Percentiles rank a stretch among this genome's conserved stretches.
phyloP scores from a whole-genome alignment of 2,888 invertebrate species.

The Nasonovia ribisnigri region DNA sequence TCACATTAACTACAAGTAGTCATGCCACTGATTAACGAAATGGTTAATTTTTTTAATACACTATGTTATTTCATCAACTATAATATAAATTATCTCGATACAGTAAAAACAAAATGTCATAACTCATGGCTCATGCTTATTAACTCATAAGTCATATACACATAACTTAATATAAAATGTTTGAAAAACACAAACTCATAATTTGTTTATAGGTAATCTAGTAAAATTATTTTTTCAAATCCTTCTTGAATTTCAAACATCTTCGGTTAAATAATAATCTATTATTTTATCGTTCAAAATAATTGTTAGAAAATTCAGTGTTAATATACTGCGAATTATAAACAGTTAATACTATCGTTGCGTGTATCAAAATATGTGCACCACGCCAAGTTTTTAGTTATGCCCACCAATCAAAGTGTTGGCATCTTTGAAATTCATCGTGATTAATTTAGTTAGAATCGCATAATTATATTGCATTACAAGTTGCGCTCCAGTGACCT shows the following conservation, averaged over 20 bases:
- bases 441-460: neutral
- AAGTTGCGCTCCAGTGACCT: neutral
- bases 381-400: neutral
- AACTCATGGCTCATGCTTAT: neutral
- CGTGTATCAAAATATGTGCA: neutral
- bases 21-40: neutral
- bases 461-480: neutral
- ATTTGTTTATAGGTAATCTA: neutral
- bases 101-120: neutral
- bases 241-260: neutral
- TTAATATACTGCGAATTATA: neutral
- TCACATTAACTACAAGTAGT: constrained; percentile 6
- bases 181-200: neutral
- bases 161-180: neutral
- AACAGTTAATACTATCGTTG: neutral
- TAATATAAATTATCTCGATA: neutral
- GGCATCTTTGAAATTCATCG: neutral
- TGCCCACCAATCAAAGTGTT: neutral
- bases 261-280: neutral
- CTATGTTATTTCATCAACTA: neutral
- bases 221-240: neutral
- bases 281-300: neutral
- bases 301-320: neutral
- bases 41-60: neutral
- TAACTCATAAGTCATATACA: neutral